phyloP scores from a whole-genome alignment of 2,888 invertebrate species.

The Orthosia gothica region DNA sequence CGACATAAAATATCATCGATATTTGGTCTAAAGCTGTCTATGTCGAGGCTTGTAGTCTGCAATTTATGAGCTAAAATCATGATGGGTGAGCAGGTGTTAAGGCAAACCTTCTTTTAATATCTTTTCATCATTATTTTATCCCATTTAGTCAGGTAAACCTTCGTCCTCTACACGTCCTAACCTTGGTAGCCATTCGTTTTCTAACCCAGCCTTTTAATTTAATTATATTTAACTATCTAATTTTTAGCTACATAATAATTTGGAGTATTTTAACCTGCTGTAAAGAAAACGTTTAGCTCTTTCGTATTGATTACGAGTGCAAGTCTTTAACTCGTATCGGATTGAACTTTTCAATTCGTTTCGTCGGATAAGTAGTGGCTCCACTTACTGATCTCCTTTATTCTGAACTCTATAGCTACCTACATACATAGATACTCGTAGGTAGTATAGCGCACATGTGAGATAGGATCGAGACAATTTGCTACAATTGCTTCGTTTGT shows the following conservation, averaged over 20 bases:
- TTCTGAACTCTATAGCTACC: not conserved
- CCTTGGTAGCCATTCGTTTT: no score
- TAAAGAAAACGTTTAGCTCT: not conserved
- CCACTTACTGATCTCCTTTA: slow-evolving; percentile 20
- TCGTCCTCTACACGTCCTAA: no score
- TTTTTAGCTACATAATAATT: not conserved
- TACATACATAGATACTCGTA: not conserved
- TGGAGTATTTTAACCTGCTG: not conserved
- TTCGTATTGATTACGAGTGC: slow-evolving; percentile 4
- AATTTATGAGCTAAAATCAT: not conserved
- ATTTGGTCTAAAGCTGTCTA: slow-evolving; percentile 6
- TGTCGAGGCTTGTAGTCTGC: not conserved
- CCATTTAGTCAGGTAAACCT: no score
- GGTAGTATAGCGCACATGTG: not conserved
- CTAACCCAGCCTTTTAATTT: no score
- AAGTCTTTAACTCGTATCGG: not conserved
- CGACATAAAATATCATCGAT: slow-evolving; percentile 25
- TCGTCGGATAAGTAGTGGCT: slow-evolving; percentile 10
- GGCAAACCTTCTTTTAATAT: not conserved
- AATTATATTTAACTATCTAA: no score
- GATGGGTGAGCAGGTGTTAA: no score
- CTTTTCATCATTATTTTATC: not conserved
- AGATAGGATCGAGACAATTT: slow-evolving; percentile 19
- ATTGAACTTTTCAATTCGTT: slow-evolving; percentile 9
- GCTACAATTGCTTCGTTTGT: slow-evolving; percentile 40